Evolutionary conservation across 2,113 vertebrate species (phyloP).

Genomic region (Lepisosteus osseus): DNA sequence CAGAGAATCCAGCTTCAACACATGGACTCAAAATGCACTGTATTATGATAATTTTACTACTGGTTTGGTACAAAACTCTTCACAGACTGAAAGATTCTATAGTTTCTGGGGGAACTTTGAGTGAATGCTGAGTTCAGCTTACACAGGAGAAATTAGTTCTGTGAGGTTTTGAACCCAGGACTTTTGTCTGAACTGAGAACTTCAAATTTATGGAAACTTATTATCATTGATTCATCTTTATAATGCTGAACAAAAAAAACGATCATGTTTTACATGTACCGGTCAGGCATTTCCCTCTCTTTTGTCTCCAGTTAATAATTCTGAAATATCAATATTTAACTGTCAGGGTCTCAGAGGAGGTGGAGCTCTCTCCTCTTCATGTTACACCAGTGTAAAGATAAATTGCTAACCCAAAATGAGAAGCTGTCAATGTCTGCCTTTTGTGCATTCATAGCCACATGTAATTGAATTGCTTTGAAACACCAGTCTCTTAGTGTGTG

Average conservation of each 20-base stretch:
- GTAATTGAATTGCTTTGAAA: not conserved
- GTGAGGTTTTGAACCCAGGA: too few species aligned
- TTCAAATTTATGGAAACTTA: conserved; percentile 3
- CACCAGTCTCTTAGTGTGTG: not conserved
- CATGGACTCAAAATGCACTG: too few species aligned
- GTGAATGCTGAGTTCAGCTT: too few species aligned
- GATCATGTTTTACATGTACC: conserved; percentile 24
- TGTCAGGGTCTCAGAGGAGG: conserved; percentile 3
- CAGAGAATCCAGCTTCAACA: too few species aligned
- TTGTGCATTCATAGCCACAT: not conserved
- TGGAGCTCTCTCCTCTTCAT: not conserved
- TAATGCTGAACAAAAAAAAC: conserved; percentile 16
- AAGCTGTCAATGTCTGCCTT: not conserved
- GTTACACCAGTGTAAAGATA: conserved; percentile 1
- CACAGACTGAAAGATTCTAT: too few species aligned
- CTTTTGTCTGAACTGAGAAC: too few species aligned
- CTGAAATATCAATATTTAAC: conserved; percentile 27
- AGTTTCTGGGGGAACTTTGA: too few species aligned
- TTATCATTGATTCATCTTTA: conserved; percentile 13
- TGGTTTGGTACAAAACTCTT: too few species aligned
- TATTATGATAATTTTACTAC: too few species aligned
- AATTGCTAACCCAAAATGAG: not conserved
- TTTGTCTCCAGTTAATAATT: conserved; percentile 15
- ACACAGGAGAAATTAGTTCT: too few species aligned
- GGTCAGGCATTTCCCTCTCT: not conserved